A percentile compares a stretch with the other conserved stretches of the same genome.
These are phyloP conservation scores for Nerophis ophidion DNA, from an alignment of 2,113 vertebrate species.

Conservation along the genomic window DNA sequence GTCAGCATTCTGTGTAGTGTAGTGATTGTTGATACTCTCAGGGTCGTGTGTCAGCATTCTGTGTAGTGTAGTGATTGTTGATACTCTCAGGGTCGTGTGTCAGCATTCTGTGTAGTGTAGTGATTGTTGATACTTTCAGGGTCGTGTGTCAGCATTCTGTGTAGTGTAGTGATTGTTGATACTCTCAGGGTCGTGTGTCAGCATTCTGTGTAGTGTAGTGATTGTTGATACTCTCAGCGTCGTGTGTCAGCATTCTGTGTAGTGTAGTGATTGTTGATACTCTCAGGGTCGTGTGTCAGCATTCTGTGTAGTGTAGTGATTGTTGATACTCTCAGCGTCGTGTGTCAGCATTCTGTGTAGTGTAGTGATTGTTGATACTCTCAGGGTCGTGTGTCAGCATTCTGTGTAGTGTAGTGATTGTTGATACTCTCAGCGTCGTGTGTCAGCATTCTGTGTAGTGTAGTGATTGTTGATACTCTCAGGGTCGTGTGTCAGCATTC, in stretches of 20 bases:
- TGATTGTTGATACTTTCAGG: conserved; percentile 44
- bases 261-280: conserved; percentile 41
- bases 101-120: no score
- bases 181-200: conserved; percentile 52
- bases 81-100: conserved; percentile 49
- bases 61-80: conserved; percentile 40
- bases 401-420: conserved; percentile 38
- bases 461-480: conserved; percentile 41
- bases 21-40: conserved; percentile 44
- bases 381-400: conserved; percentile 56
- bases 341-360: no score
- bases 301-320: conserved; percentile 32
- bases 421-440: conserved; percentile 42
- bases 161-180: conserved; percentile 41
- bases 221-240: conserved; percentile 43
- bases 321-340: conserved; percentile 43
- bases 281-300: conserved; percentile 53
- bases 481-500: conserved; percentile 59
- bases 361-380: conserved; percentile 41
- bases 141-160: conserved; percentile 62
- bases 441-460: no score
- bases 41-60: conserved; percentile 59
- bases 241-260: no score
- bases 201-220: no score
- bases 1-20: no score